A percentile compares a stretch with the other conserved stretches of the same genome.
phyloP scores from a whole-genome alignment of 2,888 invertebrate species.

The Prosapia bicincta region DNA sequence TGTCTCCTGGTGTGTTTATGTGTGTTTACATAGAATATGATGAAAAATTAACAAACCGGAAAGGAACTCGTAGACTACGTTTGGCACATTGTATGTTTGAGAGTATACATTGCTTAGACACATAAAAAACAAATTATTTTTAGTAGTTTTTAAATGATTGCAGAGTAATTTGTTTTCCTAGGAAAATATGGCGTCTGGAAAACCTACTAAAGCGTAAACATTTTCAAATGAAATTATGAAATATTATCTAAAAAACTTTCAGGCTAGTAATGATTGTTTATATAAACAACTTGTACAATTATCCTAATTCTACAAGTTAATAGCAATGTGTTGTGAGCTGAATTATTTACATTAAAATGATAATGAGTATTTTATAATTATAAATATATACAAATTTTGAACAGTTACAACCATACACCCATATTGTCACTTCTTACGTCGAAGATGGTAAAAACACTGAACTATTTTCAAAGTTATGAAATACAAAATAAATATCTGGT shows the following conservation, averaged over 20 bases:
- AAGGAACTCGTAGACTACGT: no score
- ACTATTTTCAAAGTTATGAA: not conserved
- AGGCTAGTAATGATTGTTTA: no score
- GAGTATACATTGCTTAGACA: not conserved
- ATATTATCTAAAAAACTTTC: no score
- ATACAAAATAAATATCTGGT: not conserved
- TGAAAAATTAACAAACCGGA: no score
- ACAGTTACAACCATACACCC: not conserved
- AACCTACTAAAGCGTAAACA: no score
- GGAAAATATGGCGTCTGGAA: no score
- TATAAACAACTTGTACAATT: no score
- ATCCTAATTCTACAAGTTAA: no score
- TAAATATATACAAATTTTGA: not conserved
- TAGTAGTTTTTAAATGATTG: not conserved
- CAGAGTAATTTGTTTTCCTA: no score
- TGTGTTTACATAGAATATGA: no score
- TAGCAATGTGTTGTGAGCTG: not conserved
- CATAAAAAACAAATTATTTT: not conserved
- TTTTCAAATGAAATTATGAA: no score
- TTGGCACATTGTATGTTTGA: not conserved
- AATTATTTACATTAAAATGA: not conserved
- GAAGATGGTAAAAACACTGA: not conserved
- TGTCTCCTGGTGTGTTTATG: no score
- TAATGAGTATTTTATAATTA: not conserved
- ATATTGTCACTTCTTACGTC: not conserved